phyloP scores from a whole-genome alignment of 2,888 invertebrate genomes.

The Alloscopus bannaensis region DNA sequence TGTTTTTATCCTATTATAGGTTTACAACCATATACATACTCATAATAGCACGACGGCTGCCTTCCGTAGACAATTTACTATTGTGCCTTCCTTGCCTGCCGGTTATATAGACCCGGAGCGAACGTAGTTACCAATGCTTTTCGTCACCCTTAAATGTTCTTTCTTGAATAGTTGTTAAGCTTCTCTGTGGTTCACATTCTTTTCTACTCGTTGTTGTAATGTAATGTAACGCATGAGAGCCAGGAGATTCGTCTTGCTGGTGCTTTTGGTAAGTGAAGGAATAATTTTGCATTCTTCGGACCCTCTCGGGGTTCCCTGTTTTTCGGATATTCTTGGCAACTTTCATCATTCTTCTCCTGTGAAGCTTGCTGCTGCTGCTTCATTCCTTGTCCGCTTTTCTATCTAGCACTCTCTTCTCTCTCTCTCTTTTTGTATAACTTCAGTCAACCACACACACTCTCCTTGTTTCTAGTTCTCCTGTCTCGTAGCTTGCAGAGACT shows the following conservation, averaged over 20 bases:
- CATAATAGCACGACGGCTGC: neutral
- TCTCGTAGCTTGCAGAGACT: slow-evolving; percentile 31
- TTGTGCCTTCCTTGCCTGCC: slow-evolving; percentile 4
- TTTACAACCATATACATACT: neutral
- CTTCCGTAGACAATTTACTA: neutral
- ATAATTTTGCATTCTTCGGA: slow-evolving; percentile 65
- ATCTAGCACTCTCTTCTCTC: slow-evolving; percentile 33
- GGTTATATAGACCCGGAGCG: slow-evolving; percentile 54
- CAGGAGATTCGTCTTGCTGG: slow-evolving; percentile 47
- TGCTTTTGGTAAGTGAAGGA: slow-evolving; percentile 49
- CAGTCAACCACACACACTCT: slow-evolving; percentile 33
- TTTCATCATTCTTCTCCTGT: slow-evolving; percentile 58
- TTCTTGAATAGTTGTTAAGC: slow-evolving; percentile 60
- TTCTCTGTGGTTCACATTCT: slow-evolving; percentile 56
- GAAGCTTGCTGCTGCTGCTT: slow-evolving; percentile 14
- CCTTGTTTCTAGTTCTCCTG: slow-evolving; percentile 24
- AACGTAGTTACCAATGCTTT: slow-evolving; percentile 52
- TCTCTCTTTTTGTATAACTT: slow-evolving; percentile 49
- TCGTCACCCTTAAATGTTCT: slow-evolving; percentile 58
- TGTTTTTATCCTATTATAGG: slow-evolving; percentile 12
- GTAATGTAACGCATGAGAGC: slow-evolving; percentile 51
- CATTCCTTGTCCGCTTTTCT: slow-evolving; percentile 45
- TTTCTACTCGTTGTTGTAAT: slow-evolving; percentile 46
- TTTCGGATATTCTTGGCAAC: slow-evolving; percentile 66
- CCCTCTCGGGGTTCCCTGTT: slow-evolving; percentile 63